Evolutionary conservation across 2,888 invertebrate genomes (phyloP).

Genomic region (Rhodophaea formosa): DNA sequence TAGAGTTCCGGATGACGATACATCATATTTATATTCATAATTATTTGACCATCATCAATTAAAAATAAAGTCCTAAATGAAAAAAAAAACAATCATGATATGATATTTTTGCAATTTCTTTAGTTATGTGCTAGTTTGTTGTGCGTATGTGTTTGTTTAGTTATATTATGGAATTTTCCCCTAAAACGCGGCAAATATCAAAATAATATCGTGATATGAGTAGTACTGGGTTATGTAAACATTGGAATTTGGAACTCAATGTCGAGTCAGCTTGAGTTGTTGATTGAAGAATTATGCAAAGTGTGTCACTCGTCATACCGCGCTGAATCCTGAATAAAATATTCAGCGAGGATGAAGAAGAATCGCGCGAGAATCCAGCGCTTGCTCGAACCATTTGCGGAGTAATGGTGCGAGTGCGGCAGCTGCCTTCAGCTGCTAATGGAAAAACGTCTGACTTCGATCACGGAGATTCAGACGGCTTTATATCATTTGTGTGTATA

Average conservation of each 20-base stretch:
- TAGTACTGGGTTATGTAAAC: slow-evolving; percentile 51
- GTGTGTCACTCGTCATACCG: slow-evolving; percentile 47
- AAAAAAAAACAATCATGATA: too few species aligned
- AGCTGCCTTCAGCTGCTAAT: slow-evolving; percentile 53
- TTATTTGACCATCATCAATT: too few species aligned
- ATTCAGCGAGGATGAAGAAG: slow-evolving; percentile 45
- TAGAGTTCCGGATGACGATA: too few species aligned
- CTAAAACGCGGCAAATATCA: too few species aligned
- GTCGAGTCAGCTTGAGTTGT: slow-evolving; percentile 44
- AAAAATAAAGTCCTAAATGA: too few species aligned
- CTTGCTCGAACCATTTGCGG: slow-evolving; percentile 55
- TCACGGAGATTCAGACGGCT: slow-evolving; percentile 42
- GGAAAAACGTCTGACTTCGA: slow-evolving; percentile 55
- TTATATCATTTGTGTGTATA: slow-evolving; percentile 34
- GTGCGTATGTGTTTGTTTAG: too few species aligned
- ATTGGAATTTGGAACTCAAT: slow-evolving; percentile 44
- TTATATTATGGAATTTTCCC: too few species aligned
- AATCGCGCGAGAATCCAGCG: slow-evolving; percentile 45
- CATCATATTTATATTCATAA: too few species aligned
- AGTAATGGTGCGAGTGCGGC: slow-evolving; percentile 55
- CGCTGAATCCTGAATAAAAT: slow-evolving; percentile 39
- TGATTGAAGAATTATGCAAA: slow-evolving; percentile 53
- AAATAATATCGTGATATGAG: too few species aligned
- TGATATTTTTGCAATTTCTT: too few species aligned
- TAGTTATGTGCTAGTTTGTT: too few species aligned